Conservation (phyloP, 2,113 vertebrate genomes). For the Megaceryle maxima region DNA sequence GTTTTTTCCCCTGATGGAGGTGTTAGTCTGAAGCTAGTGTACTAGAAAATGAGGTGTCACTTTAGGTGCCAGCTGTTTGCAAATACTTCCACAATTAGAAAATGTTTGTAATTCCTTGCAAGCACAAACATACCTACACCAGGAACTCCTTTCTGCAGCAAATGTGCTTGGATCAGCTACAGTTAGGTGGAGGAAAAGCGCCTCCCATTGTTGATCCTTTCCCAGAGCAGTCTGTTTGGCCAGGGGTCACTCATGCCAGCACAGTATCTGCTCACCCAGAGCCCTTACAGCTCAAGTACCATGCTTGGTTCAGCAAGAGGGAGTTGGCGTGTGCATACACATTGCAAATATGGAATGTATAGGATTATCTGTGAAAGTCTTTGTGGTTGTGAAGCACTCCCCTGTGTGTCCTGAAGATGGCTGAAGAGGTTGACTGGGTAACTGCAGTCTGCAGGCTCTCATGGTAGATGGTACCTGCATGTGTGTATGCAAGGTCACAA, state of each 20-base stretch:
- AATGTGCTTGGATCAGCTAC: background rate
- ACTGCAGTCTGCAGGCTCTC: background rate
- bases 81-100: background rate
- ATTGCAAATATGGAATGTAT: fast-evolving
- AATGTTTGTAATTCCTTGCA: background rate
- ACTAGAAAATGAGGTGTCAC: background rate
- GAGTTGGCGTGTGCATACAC: background rate
- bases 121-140: background rate
- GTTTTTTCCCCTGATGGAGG: background rate
- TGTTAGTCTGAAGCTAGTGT: background rate
- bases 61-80: background rate
- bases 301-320: background rate
- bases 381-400: background rate
- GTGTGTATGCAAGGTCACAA: background rate
- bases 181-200: background rate
- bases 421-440: background rate
- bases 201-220: fast-evolving
- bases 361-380: background rate
- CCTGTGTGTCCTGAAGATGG: too few relatives aligned
- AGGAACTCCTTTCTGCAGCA: background rate
- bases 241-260: background rate
- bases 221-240: background rate
- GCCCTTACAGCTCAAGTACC: fast-evolving
- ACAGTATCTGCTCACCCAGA: fast-evolving
- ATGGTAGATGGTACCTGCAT: fast-evolving